phyloP scores from a whole-genome alignment of 2,888 invertebrate species.

The Globia sparganii region DNA sequence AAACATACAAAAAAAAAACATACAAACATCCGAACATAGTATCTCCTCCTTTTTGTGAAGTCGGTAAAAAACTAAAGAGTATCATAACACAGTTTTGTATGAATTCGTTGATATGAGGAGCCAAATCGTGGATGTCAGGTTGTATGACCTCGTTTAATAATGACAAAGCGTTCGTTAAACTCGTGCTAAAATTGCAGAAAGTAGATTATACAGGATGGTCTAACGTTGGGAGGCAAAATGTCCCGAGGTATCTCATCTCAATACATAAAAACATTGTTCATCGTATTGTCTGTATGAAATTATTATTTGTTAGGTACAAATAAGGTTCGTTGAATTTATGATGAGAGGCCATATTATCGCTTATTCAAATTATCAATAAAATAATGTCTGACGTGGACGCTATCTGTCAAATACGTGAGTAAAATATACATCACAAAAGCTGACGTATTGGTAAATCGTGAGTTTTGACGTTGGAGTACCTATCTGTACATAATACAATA shows the following conservation, averaged over 20 bases:
- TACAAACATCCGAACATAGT: too few species aligned
- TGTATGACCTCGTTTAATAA: conserved; percentile 45
- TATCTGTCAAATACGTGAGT: conserved; percentile 27
- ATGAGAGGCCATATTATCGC: conserved; percentile 26
- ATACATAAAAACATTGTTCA: not conserved
- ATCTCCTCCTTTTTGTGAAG: too few species aligned
- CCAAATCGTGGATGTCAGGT: conserved; percentile 48
- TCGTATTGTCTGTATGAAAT: conserved; percentile 7
- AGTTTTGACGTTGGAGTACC: not conserved
- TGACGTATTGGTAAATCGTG: conserved; percentile 26
- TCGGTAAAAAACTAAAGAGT: too few species aligned
- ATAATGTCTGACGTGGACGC: conserved; percentile 25
- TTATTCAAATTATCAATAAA: conserved; percentile 30
- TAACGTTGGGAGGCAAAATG: conserved; percentile 2
- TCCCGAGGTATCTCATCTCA: not conserved
- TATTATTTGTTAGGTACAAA: conserved; percentile 14
- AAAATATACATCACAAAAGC: not conserved
- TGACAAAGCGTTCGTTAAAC: conserved; percentile 48
- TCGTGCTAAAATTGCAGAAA: conserved; percentile 11
- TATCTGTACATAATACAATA: not conserved
- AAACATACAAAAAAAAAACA: too few species aligned
- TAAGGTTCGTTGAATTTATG: conserved; percentile 37
- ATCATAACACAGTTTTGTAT: conserved; percentile 17
- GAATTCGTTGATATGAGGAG: conserved; percentile 40
- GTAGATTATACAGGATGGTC: conserved; percentile 6